Evolutionary conservation across 1,140 invertebrate genomes (phyloP).

Genomic region (Araneus ventricosus): DNA sequence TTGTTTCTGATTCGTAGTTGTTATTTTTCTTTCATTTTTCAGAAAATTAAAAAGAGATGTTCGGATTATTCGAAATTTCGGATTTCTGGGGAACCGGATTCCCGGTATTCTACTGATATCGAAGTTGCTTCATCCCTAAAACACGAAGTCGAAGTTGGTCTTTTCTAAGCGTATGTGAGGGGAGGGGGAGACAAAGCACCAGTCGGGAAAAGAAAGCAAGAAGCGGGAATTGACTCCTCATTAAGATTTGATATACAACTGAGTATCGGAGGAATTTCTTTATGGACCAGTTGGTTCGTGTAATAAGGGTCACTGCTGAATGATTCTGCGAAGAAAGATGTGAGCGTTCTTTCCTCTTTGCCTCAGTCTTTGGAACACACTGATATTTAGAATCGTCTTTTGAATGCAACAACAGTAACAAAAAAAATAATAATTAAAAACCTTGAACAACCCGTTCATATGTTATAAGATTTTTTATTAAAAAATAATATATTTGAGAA

Average conservation of each 20-base stretch:
- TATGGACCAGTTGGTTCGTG: conserved; percentile 14
- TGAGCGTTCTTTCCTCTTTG: background rate
- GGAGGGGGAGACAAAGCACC: background rate
- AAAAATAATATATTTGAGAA: no score
- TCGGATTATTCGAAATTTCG: no score
- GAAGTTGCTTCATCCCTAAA: no score
- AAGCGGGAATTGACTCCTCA: conserved; percentile 2
- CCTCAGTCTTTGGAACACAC: background rate
- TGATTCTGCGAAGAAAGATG: background rate
- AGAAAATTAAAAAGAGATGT: no score
- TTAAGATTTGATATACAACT: conserved; percentile 24
- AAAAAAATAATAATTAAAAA: background rate
- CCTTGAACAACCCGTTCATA: background rate
- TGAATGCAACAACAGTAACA: background rate
- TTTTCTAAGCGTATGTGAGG: no score
- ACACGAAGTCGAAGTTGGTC: no score
- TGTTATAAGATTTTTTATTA: no score
- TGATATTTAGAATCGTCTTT: background rate
- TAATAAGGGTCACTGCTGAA: conserved; percentile 10
- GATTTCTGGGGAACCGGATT: no score
- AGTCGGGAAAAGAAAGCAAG: background rate
- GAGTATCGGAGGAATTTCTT: conserved; percentile 23
- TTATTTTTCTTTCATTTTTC: no score
- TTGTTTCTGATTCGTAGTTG: no score
- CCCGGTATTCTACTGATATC: no score